Conservation (phyloP, 2,888 invertebrate genomes). For the Orthonychiurus folsomi region DNA sequence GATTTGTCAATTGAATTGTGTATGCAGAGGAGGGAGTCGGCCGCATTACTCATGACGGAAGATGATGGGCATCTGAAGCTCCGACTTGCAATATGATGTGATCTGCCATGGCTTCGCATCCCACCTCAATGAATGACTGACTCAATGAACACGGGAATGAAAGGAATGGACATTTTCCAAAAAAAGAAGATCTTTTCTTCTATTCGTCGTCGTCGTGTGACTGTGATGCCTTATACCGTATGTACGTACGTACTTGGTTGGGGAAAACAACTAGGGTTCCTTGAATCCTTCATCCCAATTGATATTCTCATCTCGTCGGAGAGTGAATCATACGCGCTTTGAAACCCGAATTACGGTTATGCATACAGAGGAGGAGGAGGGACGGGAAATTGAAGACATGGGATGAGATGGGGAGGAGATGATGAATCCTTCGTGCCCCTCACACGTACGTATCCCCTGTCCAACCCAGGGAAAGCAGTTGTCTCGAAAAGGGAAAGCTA, state of each 20-base stretch:
- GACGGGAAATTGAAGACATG: background rate
- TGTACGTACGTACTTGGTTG: background rate
- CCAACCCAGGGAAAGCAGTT: too few species aligned
- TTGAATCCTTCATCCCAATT: background rate
- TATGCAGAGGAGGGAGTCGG: background rate
- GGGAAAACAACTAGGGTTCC: background rate
- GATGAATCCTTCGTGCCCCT: slow-evolving; percentile 1
- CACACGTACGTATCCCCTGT: too few species aligned
- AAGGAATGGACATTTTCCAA: background rate
- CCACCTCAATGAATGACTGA: background rate
- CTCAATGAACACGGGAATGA: background rate
- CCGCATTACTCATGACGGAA: background rate
- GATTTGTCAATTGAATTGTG: background rate
- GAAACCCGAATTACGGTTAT: background rate
- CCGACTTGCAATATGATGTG: background rate
- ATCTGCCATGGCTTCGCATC: background rate
- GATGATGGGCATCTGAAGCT: background rate
- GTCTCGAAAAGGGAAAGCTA: too few species aligned
- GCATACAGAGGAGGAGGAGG: background rate
- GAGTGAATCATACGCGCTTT: slow-evolving; percentile 1
- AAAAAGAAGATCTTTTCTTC: background rate
- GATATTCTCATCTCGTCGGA: background rate
- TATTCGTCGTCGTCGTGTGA: too few species aligned
- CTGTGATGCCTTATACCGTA: too few species aligned
- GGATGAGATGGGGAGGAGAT: background rate